phyloP scores from a whole-genome alignment of 2,797 vertebrate genomes.

The Heliangelus exortis region DNA sequence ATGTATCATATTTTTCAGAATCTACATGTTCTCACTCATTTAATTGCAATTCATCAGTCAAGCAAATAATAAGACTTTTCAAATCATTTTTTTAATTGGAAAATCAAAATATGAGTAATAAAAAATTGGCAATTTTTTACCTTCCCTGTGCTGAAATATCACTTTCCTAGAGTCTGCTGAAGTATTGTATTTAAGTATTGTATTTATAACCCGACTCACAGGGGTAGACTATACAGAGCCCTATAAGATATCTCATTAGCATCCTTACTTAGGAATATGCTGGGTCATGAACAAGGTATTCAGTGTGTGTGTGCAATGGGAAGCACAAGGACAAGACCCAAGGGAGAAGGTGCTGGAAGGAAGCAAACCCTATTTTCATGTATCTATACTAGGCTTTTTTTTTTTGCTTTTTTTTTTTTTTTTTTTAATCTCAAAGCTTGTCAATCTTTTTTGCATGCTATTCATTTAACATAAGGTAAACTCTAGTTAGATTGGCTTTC shows the following conservation, averaged over 20 bases:
- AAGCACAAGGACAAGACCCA: background rate
- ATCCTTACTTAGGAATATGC: background rate
- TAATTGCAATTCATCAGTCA: background rate
- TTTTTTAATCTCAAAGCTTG: background rate
- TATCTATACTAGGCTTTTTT: background rate
- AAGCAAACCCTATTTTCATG: background rate
- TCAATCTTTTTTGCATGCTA: background rate
- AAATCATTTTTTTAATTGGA: background rate
- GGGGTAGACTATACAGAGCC: background rate
- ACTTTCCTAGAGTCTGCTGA: background rate
- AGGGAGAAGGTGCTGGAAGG: background rate
- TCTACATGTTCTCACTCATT: background rate
- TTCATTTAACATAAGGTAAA: background rate
- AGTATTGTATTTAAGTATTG: background rate
- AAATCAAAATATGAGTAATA: background rate
- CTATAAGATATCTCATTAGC: background rate
- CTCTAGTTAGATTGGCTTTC: background rate
- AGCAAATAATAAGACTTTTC: background rate
- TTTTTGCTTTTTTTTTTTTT: background rate
- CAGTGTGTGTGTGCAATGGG: background rate
- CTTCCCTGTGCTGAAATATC: background rate
- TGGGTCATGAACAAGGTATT: background rate
- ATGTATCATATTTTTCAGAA: background rate
- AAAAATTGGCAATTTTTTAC: background rate
- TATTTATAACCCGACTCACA: background rate